Evolutionary conservation across 2,113 vertebrate species (phyloP).

Genomic region (Neomonachus schauinslandi): DNA sequence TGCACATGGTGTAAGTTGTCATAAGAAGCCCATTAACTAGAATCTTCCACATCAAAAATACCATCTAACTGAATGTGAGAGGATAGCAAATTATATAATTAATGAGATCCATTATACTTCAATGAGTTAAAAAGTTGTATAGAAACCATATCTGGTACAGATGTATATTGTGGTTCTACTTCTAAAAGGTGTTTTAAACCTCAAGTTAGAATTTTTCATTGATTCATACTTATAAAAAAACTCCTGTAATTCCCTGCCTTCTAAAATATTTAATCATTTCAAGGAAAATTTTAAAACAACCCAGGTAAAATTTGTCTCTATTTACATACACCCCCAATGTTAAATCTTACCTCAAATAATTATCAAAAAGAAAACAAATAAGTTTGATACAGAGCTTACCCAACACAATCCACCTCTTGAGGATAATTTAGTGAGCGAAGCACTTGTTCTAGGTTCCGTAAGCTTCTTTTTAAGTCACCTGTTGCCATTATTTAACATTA

Average conservation of each 20-base stretch:
- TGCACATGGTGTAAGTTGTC: not conserved
- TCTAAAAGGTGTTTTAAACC: not conserved
- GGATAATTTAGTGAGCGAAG: conserved; percentile 93
- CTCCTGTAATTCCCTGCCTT: not conserved
- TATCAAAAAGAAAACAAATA: conserved; percentile 44
- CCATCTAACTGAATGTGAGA: not conserved
- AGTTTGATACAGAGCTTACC: conserved; percentile 85
- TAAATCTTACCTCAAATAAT: conserved; percentile 7
- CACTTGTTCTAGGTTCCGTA: conserved; percentile 93
- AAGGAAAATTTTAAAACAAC: not conserved
- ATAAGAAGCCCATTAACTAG: not conserved
- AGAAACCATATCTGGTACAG: not conserved
- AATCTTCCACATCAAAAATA: conserved; percentile 9
- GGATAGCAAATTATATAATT: not conserved
- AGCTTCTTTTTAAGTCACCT: conserved; percentile 93
- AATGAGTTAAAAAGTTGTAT: not conserved
- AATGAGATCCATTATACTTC: not conserved
- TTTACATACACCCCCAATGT: not conserved
- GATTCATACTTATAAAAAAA: not conserved
- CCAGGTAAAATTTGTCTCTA: not conserved
- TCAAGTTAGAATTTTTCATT: not conserved
- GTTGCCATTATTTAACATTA: conserved; percentile 87
- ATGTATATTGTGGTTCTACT: not conserved
- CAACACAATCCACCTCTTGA: conserved; percentile 90
- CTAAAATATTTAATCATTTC: conserved; percentile 5